Conservation (phyloP, 2,113 vertebrate species). For the crab-eating macaque (Macaca fascicularis) region DNA sequence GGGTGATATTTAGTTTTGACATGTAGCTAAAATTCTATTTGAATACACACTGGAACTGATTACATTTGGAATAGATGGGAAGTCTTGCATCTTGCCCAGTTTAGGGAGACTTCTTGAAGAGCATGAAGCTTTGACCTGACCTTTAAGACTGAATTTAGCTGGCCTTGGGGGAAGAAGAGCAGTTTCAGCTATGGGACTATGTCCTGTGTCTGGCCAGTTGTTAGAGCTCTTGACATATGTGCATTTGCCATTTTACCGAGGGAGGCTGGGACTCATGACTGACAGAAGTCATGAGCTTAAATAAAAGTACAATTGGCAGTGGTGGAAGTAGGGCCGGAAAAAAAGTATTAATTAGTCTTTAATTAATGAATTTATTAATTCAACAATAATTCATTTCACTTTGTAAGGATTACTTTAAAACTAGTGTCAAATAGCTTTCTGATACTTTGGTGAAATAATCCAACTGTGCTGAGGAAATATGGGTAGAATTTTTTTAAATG, state of each 20-base stretch:
- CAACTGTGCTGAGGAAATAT: neutral
- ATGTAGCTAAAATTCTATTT: constrained; percentile 34
- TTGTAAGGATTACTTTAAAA: constrained; percentile 30
- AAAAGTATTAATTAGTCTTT: neutral
- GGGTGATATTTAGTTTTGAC: neutral
- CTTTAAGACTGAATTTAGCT: neutral
- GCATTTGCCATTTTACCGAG: neutral
- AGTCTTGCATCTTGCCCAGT: neutral
- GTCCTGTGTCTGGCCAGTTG: neutral
- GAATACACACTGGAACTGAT: neutral
- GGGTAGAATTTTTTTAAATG: neutral
- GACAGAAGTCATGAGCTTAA: neutral
- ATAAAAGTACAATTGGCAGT: neutral
- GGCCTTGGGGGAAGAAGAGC: neutral
- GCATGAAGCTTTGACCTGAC: neutral
- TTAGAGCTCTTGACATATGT: neutral
- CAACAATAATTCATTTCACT: constrained; percentile 43
- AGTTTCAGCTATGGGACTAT: neutral
- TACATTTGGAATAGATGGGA: neutral
- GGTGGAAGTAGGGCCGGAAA: neutral
- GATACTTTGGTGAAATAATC: constrained; percentile 16
- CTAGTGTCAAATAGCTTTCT: constrained; percentile 26
- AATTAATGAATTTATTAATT: constrained; percentile 4
- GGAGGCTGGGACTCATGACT: neutral
- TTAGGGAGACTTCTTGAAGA: neutral